Evolutionary conservation across 2,113 vertebrate genomes (phyloP), one percentile per base, ranked within the genome.

Genomic region (Solea solea): DNA sequence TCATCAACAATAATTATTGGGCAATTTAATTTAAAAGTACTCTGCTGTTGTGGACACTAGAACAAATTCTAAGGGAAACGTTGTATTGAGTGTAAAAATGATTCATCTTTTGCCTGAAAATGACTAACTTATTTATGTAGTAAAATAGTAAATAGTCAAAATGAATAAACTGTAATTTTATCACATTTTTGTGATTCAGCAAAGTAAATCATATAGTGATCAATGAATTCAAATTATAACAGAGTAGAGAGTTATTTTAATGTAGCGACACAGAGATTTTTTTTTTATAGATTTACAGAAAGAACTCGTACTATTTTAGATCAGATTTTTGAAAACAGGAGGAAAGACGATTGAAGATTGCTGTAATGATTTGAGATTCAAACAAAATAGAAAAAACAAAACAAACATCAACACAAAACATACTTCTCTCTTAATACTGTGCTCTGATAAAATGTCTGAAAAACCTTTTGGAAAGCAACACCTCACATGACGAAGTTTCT

Each of bases 361-460:
- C 59, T 78, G 91, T 80, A 93, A 92, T 91, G 86, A 88, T 83
- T 21, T 91, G 64, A 74, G 78, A 85, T 84, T 72, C 41, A 87
- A 86, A 86, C 68, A 74, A 73, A 76, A 86, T 65, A 74, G 48
- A 83, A 84, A 50, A 84, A 86, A 79, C 21, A 82, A 72, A 2
- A 72, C 40, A 71, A 71, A 81, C 73, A 88, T 66, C 49, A 84
- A 89, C 77, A 86, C 72, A 81, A 21, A 85, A 86, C 78, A 76
- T 80, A 86, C 39, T 74, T 64, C 50, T 71, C 50, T 71, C 63
- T 84, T 93, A 93, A 93, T 91, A 93, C 87, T 92, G 89, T 74
- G 88, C 80, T 91, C 69, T 81, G 85, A 82, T 87, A 90, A 86
- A 86, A 91, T 74, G 77, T 73, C 64, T 77, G 65, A 74, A 80